These are phyloP conservation scores for Rhinichthys osculus DNA, from an alignment of 2,797 vertebrate genomes.

Conservation along the genomic window DNA sequence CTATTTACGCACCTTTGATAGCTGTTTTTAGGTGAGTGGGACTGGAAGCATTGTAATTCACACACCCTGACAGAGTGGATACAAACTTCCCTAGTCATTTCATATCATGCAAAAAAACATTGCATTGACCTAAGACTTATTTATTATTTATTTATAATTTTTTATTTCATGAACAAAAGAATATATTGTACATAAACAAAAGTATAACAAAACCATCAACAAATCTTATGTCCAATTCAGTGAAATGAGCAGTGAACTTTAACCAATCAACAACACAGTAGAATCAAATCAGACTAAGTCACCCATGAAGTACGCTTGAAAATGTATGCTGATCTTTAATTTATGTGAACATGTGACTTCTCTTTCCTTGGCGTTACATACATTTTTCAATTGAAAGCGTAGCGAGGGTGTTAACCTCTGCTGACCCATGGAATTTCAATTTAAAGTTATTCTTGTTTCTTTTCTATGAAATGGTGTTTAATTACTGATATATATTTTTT, in stretches of 20 bases:
- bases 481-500: not conserved
- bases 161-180: not conserved
- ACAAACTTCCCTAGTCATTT: not conserved
- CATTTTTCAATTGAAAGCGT: not conserved
- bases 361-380: not conserved
- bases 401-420: not conserved
- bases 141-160: no score
- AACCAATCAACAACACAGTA: not conserved
- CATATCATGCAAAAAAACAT: not conserved
- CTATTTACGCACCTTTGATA: constrained; percentile 94
- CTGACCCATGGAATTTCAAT: not conserved
- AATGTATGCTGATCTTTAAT: not conserved
- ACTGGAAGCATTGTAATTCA: constrained; percentile 73
- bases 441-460: not conserved
- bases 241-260: not conserved
- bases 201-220: not conserved
- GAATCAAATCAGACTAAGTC: not conserved
- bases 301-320: not conserved
- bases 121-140: not conserved
- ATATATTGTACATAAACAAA: not conserved
- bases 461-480: not conserved
- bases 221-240: not conserved
- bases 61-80: not conserved
- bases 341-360: not conserved
- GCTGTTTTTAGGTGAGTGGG: constrained; percentile 92